Conservation (phyloP, 2,888 invertebrate species). For the Nomada goodeniana region DNA sequence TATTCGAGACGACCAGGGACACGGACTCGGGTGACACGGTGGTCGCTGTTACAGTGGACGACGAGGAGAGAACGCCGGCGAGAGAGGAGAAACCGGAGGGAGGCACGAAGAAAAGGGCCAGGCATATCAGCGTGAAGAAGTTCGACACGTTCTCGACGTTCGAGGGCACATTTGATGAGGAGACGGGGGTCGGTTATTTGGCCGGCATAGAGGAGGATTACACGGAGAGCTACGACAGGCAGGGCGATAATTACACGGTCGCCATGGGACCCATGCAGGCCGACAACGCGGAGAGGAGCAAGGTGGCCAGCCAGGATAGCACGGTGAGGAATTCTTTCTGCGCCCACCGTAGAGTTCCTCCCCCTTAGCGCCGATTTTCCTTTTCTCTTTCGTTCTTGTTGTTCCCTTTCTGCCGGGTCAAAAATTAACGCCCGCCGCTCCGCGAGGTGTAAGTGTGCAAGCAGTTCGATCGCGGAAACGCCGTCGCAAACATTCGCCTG, state of each 20-base stretch:
- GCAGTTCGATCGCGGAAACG: too few species aligned
- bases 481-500: too few species aligned
- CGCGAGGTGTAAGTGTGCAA: too few species aligned
- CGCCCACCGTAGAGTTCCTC: background rate
- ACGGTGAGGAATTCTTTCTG: slow-evolving; percentile 71
- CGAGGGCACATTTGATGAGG: slow-evolving; percentile 81
- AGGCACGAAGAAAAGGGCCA: slow-evolving; percentile 63
- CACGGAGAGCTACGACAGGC: slow-evolving; percentile 68
- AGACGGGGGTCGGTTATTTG: slow-evolving; percentile 77
- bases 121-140: slow-evolving; percentile 79
- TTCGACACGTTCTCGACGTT: slow-evolving; percentile 81
- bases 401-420: background rate
- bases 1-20: slow-evolving; percentile 73
- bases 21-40: slow-evolving; percentile 77
- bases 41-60: slow-evolving; percentile 69
- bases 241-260: slow-evolving; percentile 55
- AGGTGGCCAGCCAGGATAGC: slow-evolving; percentile 74
- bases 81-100: slow-evolving; percentile 13
- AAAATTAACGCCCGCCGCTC: too few species aligned
- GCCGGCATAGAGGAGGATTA: slow-evolving; percentile 77
- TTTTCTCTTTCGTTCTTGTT: background rate
- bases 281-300: slow-evolving; percentile 72
- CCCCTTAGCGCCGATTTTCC: background rate
- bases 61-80: slow-evolving; percentile 43
- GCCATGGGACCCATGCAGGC: slow-evolving; percentile 66